phyloP scores from a whole-genome alignment of 2,888 invertebrate genomes.

The Selenia dentaria region DNA sequence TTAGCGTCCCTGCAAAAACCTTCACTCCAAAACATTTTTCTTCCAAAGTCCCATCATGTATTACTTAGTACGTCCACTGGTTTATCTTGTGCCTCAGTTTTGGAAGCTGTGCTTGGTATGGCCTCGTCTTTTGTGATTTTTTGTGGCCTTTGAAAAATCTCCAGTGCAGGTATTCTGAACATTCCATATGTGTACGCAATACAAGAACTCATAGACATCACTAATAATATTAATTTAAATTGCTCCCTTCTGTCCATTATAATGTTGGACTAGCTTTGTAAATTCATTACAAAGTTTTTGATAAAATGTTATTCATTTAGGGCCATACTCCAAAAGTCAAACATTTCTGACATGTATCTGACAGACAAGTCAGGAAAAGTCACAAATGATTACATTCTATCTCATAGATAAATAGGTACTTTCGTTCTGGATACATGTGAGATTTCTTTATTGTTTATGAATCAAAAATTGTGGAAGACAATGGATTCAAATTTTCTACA shows the following conservation, averaged over 20 bases:
- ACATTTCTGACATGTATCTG: neutral
- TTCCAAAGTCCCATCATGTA: conserved; percentile 7
- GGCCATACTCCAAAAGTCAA: conserved; percentile 3
- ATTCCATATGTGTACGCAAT: conserved; percentile 63
- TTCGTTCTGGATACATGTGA: too few species aligned
- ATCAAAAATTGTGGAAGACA: too few species aligned
- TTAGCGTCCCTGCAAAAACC: neutral
- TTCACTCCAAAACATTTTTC: neutral
- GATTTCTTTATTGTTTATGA: too few species aligned
- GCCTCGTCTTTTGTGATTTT: conserved; percentile 46
- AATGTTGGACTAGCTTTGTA: conserved; percentile 12
- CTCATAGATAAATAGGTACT: too few species aligned
- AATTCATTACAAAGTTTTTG: conserved; percentile 43
- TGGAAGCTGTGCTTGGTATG: conserved; percentile 15
- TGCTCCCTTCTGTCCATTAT: conserved; percentile 65
- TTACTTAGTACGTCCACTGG: conserved; percentile 13
- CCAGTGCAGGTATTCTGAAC: conserved; percentile 37
- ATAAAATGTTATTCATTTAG: conserved; percentile 13
- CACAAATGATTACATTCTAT: too few species aligned
- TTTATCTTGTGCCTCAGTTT: conserved; percentile 1
- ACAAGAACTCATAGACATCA: conserved; percentile 57
- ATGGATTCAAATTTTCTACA: too few species aligned
- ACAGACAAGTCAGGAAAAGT: too few species aligned
- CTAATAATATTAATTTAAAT: conserved; percentile 56
- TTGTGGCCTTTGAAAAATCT: conserved; percentile 32